A percentile compares a stretch with the other conserved stretches of the same genome.
phyloP scores from a whole-genome alignment of 2,888 invertebrate species.

The Hirtodrosophila histrioides region DNA sequence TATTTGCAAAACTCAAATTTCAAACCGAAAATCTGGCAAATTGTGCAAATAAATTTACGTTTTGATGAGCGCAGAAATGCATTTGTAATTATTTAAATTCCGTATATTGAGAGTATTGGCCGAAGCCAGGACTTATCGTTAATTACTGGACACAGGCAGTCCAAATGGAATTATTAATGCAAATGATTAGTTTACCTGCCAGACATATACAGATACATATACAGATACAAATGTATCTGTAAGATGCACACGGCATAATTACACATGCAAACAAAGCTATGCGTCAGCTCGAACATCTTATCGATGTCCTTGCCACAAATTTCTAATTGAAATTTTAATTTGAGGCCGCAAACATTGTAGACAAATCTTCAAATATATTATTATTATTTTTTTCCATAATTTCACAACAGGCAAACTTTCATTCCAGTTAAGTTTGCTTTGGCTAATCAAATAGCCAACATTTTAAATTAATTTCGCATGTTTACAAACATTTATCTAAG shows the following conservation, averaged over 20 bases:
- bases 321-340: conserved; percentile 63
- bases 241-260: conserved; percentile 36
- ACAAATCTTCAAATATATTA: conserved; percentile 1
- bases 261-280: conserved; percentile 50
- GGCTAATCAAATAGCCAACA: too few relatives aligned
- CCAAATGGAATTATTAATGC: conserved; percentile 65
- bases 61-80: conserved; percentile 26
- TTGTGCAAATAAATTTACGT: conserved; percentile 42
- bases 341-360: conserved; percentile 19
- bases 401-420: too few relatives aligned
- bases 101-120: neutral
- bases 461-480: conserved; percentile 7
- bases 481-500: conserved; percentile 58
- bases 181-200: conserved; percentile 56
- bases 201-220: conserved; percentile 1
- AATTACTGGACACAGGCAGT: conserved; percentile 57
- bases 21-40: conserved; percentile 24
- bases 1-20: conserved; percentile 46
- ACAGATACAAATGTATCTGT: conserved; percentile 38
- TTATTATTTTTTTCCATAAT: too few relatives aligned
- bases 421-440: too few relatives aligned
- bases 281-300: conserved; percentile 24
- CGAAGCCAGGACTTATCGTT: conserved; percentile 25
- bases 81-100: conserved; percentile 24
- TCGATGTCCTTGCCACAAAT: conserved; percentile 19